phyloP scores from a whole-genome alignment of 1,140 invertebrate genomes.

The Papilio glaucus region DNA sequence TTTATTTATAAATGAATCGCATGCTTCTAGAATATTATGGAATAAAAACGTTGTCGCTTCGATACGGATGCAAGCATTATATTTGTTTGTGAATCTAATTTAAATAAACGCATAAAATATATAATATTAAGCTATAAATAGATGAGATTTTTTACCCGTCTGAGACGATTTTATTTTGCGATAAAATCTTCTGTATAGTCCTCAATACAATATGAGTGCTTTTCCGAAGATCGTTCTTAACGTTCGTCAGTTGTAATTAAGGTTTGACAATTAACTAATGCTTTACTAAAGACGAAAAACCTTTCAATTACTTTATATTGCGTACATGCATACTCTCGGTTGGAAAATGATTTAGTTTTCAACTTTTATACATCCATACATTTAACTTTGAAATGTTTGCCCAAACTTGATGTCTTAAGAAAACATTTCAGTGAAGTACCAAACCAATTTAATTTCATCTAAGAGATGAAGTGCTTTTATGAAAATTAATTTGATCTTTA shows the following conservation, averaged over 20 bases:
- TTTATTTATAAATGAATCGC: conserved; percentile 18
- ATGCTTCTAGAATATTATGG: background rate
- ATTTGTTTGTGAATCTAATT: too few species aligned
- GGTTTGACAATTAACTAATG: too few species aligned
- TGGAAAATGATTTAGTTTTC: background rate
- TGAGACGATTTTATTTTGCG: too few species aligned
- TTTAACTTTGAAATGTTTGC: background rate
- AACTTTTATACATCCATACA: background rate
- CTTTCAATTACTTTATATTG: background rate
- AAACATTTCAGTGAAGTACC: background rate
- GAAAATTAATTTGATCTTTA: background rate
- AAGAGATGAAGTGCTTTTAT: background rate
- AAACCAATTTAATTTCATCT: background rate
- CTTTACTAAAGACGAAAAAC: background rate
- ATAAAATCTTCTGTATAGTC: too few species aligned
- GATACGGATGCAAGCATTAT: background rate
- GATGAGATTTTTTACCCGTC: too few species aligned
- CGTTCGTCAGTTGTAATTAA: too few species aligned
- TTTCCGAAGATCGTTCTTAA: too few species aligned
- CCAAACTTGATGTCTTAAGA: conserved; percentile 4
- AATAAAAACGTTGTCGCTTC: background rate
- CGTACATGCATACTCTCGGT: background rate
- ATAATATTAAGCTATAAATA: too few species aligned
- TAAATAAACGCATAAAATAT: too few species aligned
- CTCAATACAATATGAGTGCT: too few species aligned